A percentile compares a stretch with the other conserved stretches of the same genome.
Conservation (phyloP, 2,113 vertebrate genomes). For the Strix aluco region DNA sequence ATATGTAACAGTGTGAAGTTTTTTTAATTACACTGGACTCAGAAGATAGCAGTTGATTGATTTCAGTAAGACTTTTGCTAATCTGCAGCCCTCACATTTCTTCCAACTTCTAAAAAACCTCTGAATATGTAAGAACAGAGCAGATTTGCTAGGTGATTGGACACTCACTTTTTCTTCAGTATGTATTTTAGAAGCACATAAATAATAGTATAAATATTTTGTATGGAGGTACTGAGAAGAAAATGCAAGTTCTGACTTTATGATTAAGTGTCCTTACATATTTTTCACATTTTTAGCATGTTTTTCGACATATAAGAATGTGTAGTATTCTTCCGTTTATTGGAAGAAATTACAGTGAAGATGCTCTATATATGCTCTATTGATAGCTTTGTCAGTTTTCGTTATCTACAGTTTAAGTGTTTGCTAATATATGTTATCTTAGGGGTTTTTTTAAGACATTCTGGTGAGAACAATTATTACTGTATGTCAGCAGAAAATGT, state of each 20-base stretch:
- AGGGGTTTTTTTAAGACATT: neutral
- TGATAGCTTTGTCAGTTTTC: neutral
- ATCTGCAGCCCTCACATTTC: neutral
- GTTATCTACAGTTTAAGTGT: neutral
- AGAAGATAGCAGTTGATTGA: neutral
- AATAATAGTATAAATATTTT: neutral
- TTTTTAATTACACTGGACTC: neutral
- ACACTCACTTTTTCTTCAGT: neutral
- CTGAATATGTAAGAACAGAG: neutral
- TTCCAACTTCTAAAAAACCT: neutral
- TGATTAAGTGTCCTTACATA: neutral
- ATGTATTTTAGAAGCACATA: neutral
- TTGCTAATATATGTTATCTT: neutral
- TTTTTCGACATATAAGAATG: neutral
- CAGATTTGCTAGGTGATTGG: neutral
- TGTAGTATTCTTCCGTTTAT: neutral
- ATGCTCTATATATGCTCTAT: neutral
- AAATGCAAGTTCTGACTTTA: neutral
- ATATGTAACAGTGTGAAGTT: neutral
- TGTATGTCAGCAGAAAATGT: slow-evolving; percentile 35
- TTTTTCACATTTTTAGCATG: neutral
- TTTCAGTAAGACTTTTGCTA: neutral
- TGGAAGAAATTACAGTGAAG: neutral
- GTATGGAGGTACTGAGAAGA: neutral
- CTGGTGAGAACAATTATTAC: neutral